A percentile compares a stretch with the other conserved stretches of the same genome.
These are phyloP conservation scores for Icerya purchasi DNA, from an alignment of 2,888 invertebrate species.

Conservation along the genomic window DNA sequence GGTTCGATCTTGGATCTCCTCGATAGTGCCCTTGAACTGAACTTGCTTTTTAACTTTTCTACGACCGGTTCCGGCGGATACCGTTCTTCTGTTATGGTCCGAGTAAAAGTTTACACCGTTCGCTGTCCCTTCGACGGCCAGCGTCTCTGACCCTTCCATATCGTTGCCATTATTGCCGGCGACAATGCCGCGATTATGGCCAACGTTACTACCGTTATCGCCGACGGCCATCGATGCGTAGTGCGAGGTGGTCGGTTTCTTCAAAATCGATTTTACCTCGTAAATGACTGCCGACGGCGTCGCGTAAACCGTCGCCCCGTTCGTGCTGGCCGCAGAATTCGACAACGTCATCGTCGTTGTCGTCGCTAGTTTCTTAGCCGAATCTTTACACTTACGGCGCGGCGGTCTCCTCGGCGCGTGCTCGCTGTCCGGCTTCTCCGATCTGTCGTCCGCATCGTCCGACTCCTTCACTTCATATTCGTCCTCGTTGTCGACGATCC, in stretches of 20 bases:
- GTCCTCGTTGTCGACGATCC: conserved; percentile 10
- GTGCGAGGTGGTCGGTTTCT: conserved; percentile 24
- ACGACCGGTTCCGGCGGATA: not conserved
- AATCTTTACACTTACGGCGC: conserved; percentile 35
- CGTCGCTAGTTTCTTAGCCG: conserved; percentile 31
- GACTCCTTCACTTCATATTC: conserved; percentile 4
- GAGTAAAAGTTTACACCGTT: conserved; percentile 9
- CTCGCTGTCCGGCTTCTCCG: conserved; percentile 21
- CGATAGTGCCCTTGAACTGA: conserved; percentile 21
- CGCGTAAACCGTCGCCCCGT: conserved; percentile 10
- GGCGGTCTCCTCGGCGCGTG: conserved; percentile 32
- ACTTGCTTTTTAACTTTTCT: conserved; percentile 23
- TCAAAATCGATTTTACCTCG: conserved; percentile 32
- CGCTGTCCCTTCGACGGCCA: not conserved
- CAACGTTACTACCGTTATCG: not conserved
- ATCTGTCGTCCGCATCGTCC: not conserved
- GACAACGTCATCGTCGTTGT: conserved; percentile 18
- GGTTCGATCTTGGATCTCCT: conserved; percentile 9
- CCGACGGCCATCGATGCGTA: not conserved
- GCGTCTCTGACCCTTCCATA: not conserved
- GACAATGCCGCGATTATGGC: not conserved
- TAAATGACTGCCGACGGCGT: conserved; percentile 15
- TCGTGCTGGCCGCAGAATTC: not conserved
- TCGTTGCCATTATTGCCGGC: not conserved
- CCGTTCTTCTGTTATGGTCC: too few species aligned